Evolutionary conservation across 2,113 vertebrate genomes (phyloP).

Genomic region (Mesoclemmys tuberculata): DNA sequence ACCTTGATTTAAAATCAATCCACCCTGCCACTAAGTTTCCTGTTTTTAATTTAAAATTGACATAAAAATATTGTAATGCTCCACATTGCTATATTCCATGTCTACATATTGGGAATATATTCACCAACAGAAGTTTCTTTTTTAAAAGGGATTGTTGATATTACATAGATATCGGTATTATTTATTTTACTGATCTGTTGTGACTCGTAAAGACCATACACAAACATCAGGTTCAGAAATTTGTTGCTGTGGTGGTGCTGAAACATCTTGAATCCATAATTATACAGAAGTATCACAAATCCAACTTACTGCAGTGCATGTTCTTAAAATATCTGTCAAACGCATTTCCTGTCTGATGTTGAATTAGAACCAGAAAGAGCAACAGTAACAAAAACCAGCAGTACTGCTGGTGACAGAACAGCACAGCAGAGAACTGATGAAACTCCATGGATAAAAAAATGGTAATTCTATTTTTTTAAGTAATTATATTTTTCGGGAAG

Average conservation of each 20-base stretch:
- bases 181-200: background rate
- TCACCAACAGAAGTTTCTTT: background rate
- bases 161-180: background rate
- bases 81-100: background rate
- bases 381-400: background rate
- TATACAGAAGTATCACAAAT: background rate
- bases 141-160: background rate
- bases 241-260: background rate
- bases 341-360: background rate
- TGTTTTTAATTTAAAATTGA: background rate
- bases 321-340: background rate
- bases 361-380: background rate
- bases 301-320: background rate
- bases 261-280: background rate
- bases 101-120: rapidly evolving
- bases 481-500: background rate
- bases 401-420: background rate
- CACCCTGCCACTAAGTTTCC: background rate
- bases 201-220: background rate
- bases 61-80: background rate
- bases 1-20: too few relatives aligned
- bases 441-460: background rate
- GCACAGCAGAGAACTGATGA: background rate
- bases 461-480: background rate
- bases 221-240: background rate